phyloP scores from a whole-genome alignment of 2,888 invertebrate genomes.

The Oithona nana region DNA sequence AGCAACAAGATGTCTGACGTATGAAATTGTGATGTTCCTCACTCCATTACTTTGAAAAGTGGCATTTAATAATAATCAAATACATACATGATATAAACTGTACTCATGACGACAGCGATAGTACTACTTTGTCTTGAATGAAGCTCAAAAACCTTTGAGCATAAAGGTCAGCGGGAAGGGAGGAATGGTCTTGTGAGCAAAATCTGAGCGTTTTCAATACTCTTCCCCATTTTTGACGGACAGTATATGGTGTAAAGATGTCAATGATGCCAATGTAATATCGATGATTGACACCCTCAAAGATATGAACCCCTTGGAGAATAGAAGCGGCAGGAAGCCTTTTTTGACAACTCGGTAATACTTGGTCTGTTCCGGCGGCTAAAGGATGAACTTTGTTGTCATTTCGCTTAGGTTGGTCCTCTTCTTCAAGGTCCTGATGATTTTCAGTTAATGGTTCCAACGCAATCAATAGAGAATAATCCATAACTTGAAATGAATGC shows the following conservation, averaged over 20 bases:
- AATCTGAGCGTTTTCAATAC: not conserved
- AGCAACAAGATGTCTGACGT: not conserved
- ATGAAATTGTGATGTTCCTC: not conserved
- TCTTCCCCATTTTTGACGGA: not conserved
- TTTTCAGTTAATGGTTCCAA: not conserved
- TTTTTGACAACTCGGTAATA: no score
- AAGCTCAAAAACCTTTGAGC: constrained; percentile 7
- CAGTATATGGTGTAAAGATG: constrained; percentile 2
- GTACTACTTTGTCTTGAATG: no score
- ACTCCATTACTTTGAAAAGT: no score
- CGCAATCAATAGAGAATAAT: constrained; percentile 11
- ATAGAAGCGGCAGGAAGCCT: no score
- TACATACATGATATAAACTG: no score
- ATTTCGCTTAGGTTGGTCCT: no score
- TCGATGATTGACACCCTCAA: not conserved
- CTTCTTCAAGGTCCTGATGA: no score
- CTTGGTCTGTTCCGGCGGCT: no score
- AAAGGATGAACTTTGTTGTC: no score
- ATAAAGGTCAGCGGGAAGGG: constrained; percentile 1
- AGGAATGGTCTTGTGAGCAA: constrained; percentile 6
- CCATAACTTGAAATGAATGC: not conserved
- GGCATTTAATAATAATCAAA: no score
- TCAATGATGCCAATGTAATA: constrained; percentile 10
- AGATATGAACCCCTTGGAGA: constrained; percentile 7
- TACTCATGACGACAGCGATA: no score